Conservation (phyloP, 2,888 invertebrate genomes). For the Cinara cedri region DNA sequence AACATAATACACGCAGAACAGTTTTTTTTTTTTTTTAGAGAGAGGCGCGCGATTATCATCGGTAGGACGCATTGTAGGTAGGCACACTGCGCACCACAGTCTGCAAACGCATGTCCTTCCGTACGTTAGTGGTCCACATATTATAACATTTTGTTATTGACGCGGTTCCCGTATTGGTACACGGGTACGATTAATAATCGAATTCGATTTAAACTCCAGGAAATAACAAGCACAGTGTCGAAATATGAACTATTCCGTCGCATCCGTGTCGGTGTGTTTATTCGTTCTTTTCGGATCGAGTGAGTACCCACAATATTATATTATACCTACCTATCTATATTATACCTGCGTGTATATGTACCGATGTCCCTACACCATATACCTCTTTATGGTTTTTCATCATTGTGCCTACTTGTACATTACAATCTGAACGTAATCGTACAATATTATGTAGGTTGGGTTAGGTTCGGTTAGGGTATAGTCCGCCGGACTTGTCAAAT, state of each 20-base stretch:
- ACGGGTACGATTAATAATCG: background rate
- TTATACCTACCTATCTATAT: background rate
- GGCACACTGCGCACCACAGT: slow-evolving; percentile 6
- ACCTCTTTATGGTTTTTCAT: too few relatives aligned
- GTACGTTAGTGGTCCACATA: background rate
- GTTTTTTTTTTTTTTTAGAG: background rate
- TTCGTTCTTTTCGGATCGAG: slow-evolving; percentile 9
- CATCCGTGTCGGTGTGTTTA: background rate
- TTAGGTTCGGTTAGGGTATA: too few relatives aligned
- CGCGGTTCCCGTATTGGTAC: too few relatives aligned
- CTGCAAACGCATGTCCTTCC: slow-evolving; percentile 17
- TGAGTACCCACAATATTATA: slow-evolving; percentile 13
- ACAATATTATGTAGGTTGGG: too few relatives aligned
- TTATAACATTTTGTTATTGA: background rate
- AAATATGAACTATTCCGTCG: slow-evolving; percentile 21
- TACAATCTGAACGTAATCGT: too few relatives aligned
- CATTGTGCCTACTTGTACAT: too few relatives aligned
- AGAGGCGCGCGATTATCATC: slow-evolving; percentile 16
- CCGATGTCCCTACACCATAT: too few relatives aligned
- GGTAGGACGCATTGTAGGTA: background rate
- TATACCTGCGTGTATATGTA: too few relatives aligned
- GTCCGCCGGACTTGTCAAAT: too few relatives aligned
- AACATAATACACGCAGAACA: slow-evolving; percentile 13
- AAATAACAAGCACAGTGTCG: background rate
- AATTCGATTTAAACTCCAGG: too few relatives aligned